Evolutionary conservation across 1,140 invertebrate species (phyloP), one percentile per base, ranked within the genome.

Genomic region (Lethrus apterus): DNA sequence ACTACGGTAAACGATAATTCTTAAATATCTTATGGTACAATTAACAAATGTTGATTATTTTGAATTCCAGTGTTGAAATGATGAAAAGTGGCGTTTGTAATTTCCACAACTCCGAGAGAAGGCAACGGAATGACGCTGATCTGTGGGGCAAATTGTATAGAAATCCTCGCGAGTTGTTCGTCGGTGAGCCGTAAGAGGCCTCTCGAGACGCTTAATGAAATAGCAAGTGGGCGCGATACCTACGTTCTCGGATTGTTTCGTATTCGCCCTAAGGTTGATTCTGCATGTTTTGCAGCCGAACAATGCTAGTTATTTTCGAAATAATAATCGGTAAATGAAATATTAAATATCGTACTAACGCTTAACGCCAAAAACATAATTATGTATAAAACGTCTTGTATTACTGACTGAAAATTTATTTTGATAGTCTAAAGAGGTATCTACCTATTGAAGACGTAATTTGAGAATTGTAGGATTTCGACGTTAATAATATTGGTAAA

Each of bases 111-210:
- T 29, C 24, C n/a, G 7, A 7, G 24, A 29, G 24, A 30, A 20
- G 23, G 32, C 13, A 15, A 7, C 15, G 19, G 40, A 11, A 42
- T n/a, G 5, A 7, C 3, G 17, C 8, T 13, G 15, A 30, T 26
- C 26, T 54, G 46, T 49, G 32, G 30, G 48, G 55, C 48, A 57
- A 57, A 57, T 57, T 57, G 55, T 57, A 54, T 57, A 57, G 52
- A 57, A 54, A 57, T 57, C 55, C 52, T 41, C 50, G 42, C 35
- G 48, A 45, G 48, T n/a, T 36, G 48, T 48, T 33, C 19, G 41
- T 40, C 44, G 36, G 46, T 49, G 29, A 43, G 21, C 41, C 46
- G 43, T 50, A 42, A 54, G 44, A 34, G 47, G 34, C 20, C 52
- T 44, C 52, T 54, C 36, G 52, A 50, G 43, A 42, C 52, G 44